A percentile compares a stretch with the other conserved stretches of the same genome.
Conservation (phyloP, 2,888 invertebrate species). For the Drosophila subquinaria region DNA sequence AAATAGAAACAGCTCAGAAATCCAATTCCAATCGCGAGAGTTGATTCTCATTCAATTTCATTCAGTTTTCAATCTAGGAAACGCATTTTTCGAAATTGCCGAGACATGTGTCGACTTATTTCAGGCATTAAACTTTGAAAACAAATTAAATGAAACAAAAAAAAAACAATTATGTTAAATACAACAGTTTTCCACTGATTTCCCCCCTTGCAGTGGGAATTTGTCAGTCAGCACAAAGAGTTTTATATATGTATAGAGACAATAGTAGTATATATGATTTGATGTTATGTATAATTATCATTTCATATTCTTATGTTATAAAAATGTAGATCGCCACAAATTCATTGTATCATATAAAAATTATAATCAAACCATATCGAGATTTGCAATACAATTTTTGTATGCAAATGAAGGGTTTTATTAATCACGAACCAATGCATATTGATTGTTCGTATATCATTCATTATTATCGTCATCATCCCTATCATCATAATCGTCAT, state of each 20-base stretch:
- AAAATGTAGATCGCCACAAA: conserved; percentile 44
- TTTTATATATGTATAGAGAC: conserved; percentile 21
- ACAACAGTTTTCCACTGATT: neutral
- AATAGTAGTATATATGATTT: conserved; percentile 19
- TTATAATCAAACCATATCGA: conserved; percentile 24
- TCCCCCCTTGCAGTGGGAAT: neutral
- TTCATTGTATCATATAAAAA: conserved; percentile 39
- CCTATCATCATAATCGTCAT: conserved; percentile 7
- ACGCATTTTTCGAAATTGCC: neutral
- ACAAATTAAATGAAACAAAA: neutral
- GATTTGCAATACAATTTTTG: conserved; percentile 36
- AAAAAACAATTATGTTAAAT: neutral
- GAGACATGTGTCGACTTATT: conserved; percentile 1
- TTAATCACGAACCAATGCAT: conserved; percentile 46
- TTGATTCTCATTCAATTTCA: neutral
- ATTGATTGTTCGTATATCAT: conserved; percentile 10
- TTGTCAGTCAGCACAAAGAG: conserved; percentile 5
- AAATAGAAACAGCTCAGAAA: neutral
- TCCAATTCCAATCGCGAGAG: neutral
- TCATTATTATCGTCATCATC: conserved; percentile 6
- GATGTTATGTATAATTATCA: conserved; percentile 41
- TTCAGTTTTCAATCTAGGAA: neutral
- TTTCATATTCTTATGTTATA: conserved; percentile 25
- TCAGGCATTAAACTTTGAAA: neutral
- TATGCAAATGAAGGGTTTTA: conserved; percentile 28